Evolutionary conservation across 2,113 vertebrate species (phyloP).

Genomic region (Oxygymnocypris stewartii): DNA sequence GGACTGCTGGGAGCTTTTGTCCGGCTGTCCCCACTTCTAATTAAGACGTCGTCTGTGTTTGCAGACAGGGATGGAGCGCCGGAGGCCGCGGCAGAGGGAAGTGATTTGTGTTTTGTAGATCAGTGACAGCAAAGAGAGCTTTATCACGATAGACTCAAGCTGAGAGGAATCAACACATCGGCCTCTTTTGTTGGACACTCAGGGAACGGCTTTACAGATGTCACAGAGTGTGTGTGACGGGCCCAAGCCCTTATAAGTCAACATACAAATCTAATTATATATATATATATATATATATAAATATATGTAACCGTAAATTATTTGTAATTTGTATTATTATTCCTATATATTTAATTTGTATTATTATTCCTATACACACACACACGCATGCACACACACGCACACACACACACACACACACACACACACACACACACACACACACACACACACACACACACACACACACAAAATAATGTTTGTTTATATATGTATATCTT

Average conservation of each 20-base stretch:
- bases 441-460: no score
- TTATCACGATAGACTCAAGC: constrained; percentile 45
- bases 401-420: no score
- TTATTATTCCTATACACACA: no score
- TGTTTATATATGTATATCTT: no score
- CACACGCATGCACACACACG: no score
- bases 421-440: no score
- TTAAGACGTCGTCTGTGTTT: constrained; percentile 74
- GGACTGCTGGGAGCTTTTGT: constrained; percentile 72
- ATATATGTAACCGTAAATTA: background rate
- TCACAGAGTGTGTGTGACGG: background rate
- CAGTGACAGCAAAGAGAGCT: constrained; percentile 33
- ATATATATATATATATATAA: no score
- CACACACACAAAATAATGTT: no score
- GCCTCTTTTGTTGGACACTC: constrained; percentile 25
- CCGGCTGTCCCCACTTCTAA: constrained; percentile 65
- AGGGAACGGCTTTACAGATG: background rate
- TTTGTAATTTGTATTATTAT: no score
- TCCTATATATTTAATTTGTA: no score
- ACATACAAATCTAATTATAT: background rate
- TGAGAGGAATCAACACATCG: constrained; percentile 40
- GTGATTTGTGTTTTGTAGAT: constrained; percentile 42
- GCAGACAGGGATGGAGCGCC: constrained; percentile 64
- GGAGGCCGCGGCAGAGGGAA: constrained; percentile 39
- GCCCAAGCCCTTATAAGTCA: background rate